These are phyloP conservation scores for Parascotia fuliginaria DNA, from an alignment of 2,888 invertebrate genomes.

Conservation along the genomic window DNA sequence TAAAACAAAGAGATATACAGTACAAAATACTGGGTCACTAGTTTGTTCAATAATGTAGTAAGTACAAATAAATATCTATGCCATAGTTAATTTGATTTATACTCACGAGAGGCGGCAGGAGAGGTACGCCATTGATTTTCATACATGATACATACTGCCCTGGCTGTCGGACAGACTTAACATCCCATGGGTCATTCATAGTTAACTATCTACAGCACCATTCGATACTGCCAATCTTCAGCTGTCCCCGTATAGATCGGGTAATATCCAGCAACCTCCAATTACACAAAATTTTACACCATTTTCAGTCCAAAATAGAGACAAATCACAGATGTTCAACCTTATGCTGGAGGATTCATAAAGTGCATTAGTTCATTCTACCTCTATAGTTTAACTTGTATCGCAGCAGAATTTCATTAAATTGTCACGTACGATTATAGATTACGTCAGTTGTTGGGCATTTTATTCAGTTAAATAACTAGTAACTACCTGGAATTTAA, in stretches of 20 bases:
- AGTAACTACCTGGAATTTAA: too few relatives aligned
- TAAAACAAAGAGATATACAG: too few relatives aligned
- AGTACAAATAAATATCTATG: neutral
- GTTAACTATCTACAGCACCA: constrained; percentile 20
- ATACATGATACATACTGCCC: constrained; percentile 88
- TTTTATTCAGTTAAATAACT: too few relatives aligned
- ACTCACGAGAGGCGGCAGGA: constrained; percentile 91
- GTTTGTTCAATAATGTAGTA: constrained; percentile 20
- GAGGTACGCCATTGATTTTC: constrained; percentile 89
- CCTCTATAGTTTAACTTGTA: too few relatives aligned
- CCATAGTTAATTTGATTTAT: constrained; percentile 1
- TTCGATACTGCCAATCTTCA: constrained; percentile 4
- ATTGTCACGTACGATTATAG: too few relatives aligned
- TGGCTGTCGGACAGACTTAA: constrained; percentile 72
- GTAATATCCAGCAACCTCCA: constrained; percentile 24
- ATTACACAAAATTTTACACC: constrained; percentile 41
- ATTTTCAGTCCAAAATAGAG: constrained; percentile 37
- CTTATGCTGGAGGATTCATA: constrained; percentile 35
- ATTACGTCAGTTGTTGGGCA: too few relatives aligned
- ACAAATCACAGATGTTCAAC: constrained; percentile 41
- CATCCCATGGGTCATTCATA: constrained; percentile 83
- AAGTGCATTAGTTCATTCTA: too few relatives aligned
- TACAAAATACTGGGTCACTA: too few relatives aligned
- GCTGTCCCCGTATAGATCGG: too few relatives aligned
- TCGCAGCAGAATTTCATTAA: too few relatives aligned